These are phyloP conservation scores for Pseudotriccus pelzelni DNA, from an alignment of 2,797 vertebrate genomes.

Conservation along the genomic window DNA sequence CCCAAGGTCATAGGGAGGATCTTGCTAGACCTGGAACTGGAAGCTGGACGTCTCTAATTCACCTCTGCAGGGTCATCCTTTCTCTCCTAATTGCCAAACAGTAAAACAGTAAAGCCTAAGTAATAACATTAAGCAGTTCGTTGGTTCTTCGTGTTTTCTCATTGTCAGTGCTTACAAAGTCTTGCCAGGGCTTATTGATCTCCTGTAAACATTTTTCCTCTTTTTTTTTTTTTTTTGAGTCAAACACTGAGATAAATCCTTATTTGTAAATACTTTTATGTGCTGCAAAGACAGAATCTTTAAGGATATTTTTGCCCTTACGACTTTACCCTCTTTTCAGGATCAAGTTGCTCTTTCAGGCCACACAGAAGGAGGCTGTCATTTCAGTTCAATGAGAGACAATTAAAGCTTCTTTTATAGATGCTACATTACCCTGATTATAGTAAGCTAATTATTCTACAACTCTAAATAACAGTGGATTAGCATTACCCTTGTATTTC, in stretches of 20 bases:
- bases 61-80: background rate
- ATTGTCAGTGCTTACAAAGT: background rate
- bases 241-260: background rate
- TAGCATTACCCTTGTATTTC: slow-evolving; percentile 77
- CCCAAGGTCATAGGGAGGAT: background rate
- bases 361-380: slow-evolving; percentile 37
- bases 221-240: background rate
- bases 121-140: background rate
- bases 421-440: slow-evolving; percentile 45
- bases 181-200: background rate
- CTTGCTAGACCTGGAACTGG: background rate
- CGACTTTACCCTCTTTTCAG: background rate
- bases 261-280: background rate
- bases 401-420: slow-evolving; percentile 57
- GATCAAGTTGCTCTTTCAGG: slow-evolving; percentile 42
- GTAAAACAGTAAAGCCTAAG: background rate
- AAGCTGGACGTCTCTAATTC: slow-evolving; percentile 9
- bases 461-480: slow-evolving; percentile 60
- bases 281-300: background rate
- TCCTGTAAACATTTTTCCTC: background rate
- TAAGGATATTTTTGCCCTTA: background rate
- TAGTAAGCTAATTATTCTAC: slow-evolving; percentile 64
- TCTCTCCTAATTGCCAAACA: slow-evolving; percentile 1
- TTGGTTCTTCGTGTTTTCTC: background rate
- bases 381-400: slow-evolving; percentile 47